Evolutionary conservation across 2,113 vertebrate species (phyloP).

Genomic region (Craseonycteris thonglongyai): DNA sequence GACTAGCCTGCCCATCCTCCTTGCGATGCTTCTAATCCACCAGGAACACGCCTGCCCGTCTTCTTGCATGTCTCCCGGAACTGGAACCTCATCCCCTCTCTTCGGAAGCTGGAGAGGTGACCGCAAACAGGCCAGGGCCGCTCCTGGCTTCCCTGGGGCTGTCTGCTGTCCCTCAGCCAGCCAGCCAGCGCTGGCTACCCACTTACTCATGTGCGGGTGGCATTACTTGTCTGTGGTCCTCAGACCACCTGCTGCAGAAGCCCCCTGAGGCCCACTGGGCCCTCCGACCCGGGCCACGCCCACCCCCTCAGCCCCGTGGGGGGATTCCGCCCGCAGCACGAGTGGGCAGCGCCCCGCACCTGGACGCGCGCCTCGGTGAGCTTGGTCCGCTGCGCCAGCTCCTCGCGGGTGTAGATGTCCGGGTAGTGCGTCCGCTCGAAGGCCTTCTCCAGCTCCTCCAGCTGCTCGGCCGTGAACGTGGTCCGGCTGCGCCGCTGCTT

Average conservation of each 20-base stretch:
- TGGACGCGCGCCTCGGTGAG: conserved; percentile 96
- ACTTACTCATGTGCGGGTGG: not conserved
- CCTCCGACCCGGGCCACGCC: too few relatives aligned
- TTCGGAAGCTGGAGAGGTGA: not conserved
- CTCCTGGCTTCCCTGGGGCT: not conserved
- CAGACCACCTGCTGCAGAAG: fast-evolving
- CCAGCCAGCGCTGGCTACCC: too few relatives aligned
- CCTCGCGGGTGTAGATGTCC: conserved; percentile 97
- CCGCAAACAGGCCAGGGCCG: too few relatives aligned
- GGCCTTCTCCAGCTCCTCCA: conserved; percentile 98
- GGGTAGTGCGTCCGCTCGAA: conserved; percentile 99
- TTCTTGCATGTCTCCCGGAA: not conserved
- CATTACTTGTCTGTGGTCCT: not conserved
- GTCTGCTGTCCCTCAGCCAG: not conserved
- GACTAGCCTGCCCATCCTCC: not conserved
- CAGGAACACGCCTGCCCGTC: not conserved
- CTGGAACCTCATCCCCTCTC: not conserved
- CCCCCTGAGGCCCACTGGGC: fast-evolving
- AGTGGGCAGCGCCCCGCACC: conserved; percentile 79
- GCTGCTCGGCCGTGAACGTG: conserved; percentile 97
- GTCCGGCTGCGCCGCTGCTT: conserved; percentile 97
- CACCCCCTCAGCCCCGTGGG: fast-evolving
- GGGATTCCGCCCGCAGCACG: fast-evolving
- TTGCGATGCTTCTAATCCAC: not conserved
- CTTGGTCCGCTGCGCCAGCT: conserved; percentile 97